Base-by-base conservation (phyloP, 1,140 invertebrate genomes). In the Papilio helenus region DNA sequence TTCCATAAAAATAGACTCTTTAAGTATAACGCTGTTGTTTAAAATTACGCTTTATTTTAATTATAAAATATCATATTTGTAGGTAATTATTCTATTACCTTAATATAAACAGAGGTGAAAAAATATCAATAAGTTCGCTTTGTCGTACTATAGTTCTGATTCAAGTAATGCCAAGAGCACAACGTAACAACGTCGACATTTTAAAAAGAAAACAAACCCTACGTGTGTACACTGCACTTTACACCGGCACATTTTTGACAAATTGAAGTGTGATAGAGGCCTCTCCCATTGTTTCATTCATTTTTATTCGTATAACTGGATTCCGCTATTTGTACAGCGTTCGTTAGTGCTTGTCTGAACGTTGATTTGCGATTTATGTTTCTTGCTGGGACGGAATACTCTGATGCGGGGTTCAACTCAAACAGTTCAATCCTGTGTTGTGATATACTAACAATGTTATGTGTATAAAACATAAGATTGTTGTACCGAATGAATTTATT, bases 361-460 rank as follows among this genome's bases (percentile, higher is more conserved):
- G 84, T 92, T 93, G 88, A 92, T 92, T 89, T 90, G 89, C 91
- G 86, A 89, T 92, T 91, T 90, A 91, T 92, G 83, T 82, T 73
- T 81, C 72, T 71, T 80, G 87, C 82, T 18, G 88, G 84, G 87
- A 80, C 84, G 86, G 85, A 89, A 91, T 91, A 89, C 83, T 29
- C 23, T n/a, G 88, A 88, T 73, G 82, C 46, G 87, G 84, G 85
- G 86, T 85, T 85, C 81, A 73, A 72, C 80, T 71, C 71, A 79
- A 81, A 87, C 86, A 84, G 82, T 84, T 80, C 83, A 8, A 39
- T 7, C 82, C 80, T 80, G 84, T 81, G 72, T 82, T 79, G 74
- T 85, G 81, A 82, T 87, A 87, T 87, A 81, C 85, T 81, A 83
- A 79, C 87, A 80, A 79, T 80, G 79, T 72, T 80, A 74, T 42